phyloP scores from a whole-genome alignment of 2,113 vertebrate species.

The Catharus bicknelli region DNA sequence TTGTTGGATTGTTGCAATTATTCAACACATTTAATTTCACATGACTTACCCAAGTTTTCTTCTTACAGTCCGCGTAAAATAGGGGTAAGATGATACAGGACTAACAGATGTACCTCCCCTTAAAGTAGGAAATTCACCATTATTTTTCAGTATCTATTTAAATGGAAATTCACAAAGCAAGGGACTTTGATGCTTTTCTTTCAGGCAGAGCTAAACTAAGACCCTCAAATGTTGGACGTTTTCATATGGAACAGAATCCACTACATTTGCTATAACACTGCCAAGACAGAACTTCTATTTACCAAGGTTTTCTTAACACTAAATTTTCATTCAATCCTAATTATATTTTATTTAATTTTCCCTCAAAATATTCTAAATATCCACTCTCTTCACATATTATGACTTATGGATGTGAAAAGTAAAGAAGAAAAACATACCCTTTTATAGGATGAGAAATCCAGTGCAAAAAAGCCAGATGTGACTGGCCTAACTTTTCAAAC shows the following conservation, averaged over 20 bases:
- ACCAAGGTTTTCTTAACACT: background rate
- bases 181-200: background rate
- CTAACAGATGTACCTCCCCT: background rate
- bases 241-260: background rate
- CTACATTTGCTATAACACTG: background rate
- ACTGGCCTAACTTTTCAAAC: background rate
- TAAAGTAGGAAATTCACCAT: conserved; percentile 38
- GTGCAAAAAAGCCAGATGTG: background rate
- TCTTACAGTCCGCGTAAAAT: conserved; percentile 14
- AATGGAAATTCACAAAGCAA: background rate
- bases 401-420: background rate
- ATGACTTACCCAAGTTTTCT: conserved; percentile 61
- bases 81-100: background rate
- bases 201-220: background rate
- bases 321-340: background rate
- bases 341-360: background rate
- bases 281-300: background rate
- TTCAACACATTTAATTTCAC: background rate
- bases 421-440: background rate
- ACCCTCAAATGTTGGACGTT: background rate
- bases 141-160: conserved; percentile 20
- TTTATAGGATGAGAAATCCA: background rate
- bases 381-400: background rate
- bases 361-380: background rate
- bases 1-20: background rate